Evolutionary conservation across 2,113 vertebrate species (phyloP), one percentile per base, ranked within the genome.

Genomic region (Mastomys coucha): DNA sequence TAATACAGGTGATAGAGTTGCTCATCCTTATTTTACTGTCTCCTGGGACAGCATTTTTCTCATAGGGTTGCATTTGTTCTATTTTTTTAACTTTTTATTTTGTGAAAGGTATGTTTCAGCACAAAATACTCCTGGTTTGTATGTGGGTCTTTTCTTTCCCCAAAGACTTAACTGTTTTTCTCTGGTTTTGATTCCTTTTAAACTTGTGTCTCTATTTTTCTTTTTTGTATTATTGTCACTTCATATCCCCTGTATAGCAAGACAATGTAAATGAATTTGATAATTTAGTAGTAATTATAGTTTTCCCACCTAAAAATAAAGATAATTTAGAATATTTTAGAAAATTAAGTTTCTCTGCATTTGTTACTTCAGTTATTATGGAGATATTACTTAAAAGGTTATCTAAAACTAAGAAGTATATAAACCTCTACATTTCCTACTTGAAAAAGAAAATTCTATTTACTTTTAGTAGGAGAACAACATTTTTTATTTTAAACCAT

Each of bases 281-380:
- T 95, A 84, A 82, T 75, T 97, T 42, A 81, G 60, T 95, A 84
- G 19, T 81, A 86, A 78, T 93, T 93, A 63, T 1, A 95, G 20
- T 87, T 96, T 96, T 94, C 82, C 58, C 5, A 73, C 11, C 26
- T 86, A 89, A 85, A 45, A 93, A 87, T 70, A 93, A 80, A 69
- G 9, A 78, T 95, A 91, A 94, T 81, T 96, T 84, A 89, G 91
- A 85, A 63, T 93, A 12, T 82, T 88, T 96, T 96, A 95, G 67
- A 60, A 96, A 86, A 90, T 92, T 42, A 93, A 16, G 16, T 95
- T 92, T 95, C 49, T 96, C 53, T 95, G 28, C 33, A 95, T 63
- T 88, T 96, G 82, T 72, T 76, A 80, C 91, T 96, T 94, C 87
- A 93, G 5, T 85, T 93, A 90, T 60, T 45, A 58, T 91, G 31